Evolutionary conservation across 2,113 vertebrate species (phyloP), one percentile per base, ranked within the genome.

Genomic region (Prietella phreatophila): DNA sequence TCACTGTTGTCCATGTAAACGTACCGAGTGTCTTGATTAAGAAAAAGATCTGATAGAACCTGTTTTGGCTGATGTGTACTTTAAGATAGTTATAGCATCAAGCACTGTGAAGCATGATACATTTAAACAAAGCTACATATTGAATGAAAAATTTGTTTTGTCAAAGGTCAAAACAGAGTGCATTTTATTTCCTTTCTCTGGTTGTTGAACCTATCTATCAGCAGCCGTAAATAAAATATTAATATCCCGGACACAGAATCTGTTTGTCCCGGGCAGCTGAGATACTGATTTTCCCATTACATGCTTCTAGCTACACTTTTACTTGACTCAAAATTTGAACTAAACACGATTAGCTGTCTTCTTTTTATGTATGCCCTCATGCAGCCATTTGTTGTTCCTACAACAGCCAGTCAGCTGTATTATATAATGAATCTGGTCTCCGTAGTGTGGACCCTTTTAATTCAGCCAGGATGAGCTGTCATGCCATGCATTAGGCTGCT

Each of bases 391-490:
- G 30, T 55, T 84, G 39, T 27, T 76, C 42, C 39, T 42, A 1
- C 3, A 11, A 19, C 53, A 56, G 47, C 17, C 79, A 60, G 55
- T 36, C 53, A 36, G 30, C 20, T 13, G 30, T 63, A 63, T 79
- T 63, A 85, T 55, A 19, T 86, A 80, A 65, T 36, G 42, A 33
- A 36, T 1, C 5, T 7, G 20, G 17, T 55, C 60, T 27, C 20
- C 0, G 13, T 81, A 53, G 3, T 56, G 20, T 39, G 7, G 47
- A 39, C 30, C 10, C 27, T 55, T 65, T 82, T 82, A 61, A 61
- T 86, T 55, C 78, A 81, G 42, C 47, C 30, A 36, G 60, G 85
- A 79, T 86, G 42, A 86, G 17, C 42, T 1, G 22, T 39, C 80
- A 61, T 42, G 20, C 61, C 56, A 42, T 61, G 67, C 81, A 73